These are phyloP conservation scores for Cydia splendana DNA, from an alignment of 1,140 invertebrate genomes.

Conservation along the genomic window DNA sequence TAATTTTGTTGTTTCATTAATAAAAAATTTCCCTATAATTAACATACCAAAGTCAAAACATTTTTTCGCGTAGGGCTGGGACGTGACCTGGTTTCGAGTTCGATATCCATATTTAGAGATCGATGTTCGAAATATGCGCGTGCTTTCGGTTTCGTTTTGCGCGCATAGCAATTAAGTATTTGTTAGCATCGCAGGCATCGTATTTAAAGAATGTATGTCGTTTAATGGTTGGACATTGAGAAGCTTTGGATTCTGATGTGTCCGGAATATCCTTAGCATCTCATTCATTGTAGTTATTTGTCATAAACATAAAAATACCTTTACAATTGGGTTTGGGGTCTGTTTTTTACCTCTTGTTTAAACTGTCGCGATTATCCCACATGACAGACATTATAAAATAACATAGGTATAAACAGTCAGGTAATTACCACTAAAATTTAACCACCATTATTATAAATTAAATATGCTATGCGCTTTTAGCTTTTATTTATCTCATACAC, in stretches of 20 bases:
- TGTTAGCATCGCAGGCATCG: not conserved
- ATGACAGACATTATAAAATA: too few relatives aligned
- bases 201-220: constrained; percentile 1
- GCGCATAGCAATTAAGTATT: not conserved
- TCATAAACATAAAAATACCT: not conserved
- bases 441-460: too few relatives aligned
- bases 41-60: not conserved
- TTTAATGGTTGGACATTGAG: not conserved
- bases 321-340: too few relatives aligned
- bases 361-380: too few relatives aligned
- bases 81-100: not conserved
- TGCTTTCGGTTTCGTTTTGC: not conserved
- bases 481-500: too few relatives aligned
- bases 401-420: too few relatives aligned
- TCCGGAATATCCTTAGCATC: not conserved
- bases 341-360: too few relatives aligned
- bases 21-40: too few relatives aligned
- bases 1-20: too few relatives aligned
- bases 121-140: not conserved
- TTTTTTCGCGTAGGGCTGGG: not conserved
- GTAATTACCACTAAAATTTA: too few relatives aligned
- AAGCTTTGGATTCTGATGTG: not conserved
- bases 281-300: not conserved
- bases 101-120: not conserved
- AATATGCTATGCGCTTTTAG: too few relatives aligned